A percentile compares a stretch with the other conserved stretches of the same genome.
These are phyloP conservation scores for Cheilosia variabilis DNA, from an alignment of 2,888 invertebrate genomes.

Conservation along the genomic window DNA sequence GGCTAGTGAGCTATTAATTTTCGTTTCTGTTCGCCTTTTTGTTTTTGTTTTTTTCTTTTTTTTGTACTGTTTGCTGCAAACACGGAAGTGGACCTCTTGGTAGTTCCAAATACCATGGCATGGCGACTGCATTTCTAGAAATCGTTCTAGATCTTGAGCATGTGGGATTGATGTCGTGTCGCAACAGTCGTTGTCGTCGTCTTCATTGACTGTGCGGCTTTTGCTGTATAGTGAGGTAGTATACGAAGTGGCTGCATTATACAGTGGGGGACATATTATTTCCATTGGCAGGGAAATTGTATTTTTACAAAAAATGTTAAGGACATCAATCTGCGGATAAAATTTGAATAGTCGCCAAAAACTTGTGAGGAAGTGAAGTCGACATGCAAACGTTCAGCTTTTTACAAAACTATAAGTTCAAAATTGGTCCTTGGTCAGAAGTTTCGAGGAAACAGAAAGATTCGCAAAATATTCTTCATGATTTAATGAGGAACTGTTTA, in stretches of 20 bases:
- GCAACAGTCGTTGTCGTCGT: conserved; percentile 52
- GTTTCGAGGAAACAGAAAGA: too few relatives aligned
- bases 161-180: conserved; percentile 75
- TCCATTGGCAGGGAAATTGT: not conserved
- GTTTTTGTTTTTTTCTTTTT: conserved; percentile 1
- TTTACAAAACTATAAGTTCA: too few relatives aligned
- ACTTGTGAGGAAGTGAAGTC: too few relatives aligned
- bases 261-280: not conserved
- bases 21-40: conserved; percentile 52
- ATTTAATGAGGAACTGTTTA: too few relatives aligned
- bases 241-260: not conserved
- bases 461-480: too few relatives aligned
- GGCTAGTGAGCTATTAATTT: conserved; percentile 75
- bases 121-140: conserved; percentile 71
- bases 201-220: conserved; percentile 46
- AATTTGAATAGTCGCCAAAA: too few relatives aligned
- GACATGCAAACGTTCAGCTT: too few relatives aligned
- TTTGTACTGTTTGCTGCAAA: conserved; percentile 36
- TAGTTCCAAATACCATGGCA: conserved; percentile 73
- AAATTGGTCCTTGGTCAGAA: too few relatives aligned
- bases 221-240: conserved; percentile 7
- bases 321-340: not conserved
- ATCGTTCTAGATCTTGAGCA: conserved; percentile 74
- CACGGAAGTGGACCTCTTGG: conserved; percentile 71
- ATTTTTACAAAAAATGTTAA: not conserved